Percentiles rank a stretch among this genome's conserved stretches.
Evolutionary conservation across 1,140 invertebrate genomes (phyloP).

Genomic region (Proctacanthus coquilletti): DNA sequence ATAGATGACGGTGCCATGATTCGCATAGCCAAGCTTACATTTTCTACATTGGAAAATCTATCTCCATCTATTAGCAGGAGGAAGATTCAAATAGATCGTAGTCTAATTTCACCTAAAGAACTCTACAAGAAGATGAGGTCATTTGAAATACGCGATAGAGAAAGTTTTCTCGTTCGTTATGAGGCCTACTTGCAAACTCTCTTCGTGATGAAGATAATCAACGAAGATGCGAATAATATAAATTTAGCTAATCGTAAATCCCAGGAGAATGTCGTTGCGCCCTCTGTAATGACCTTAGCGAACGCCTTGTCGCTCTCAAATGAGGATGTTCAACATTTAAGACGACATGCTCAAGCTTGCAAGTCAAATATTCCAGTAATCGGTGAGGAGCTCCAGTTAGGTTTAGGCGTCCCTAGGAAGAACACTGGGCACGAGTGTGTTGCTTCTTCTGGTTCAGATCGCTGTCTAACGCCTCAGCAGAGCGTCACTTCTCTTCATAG

Average conservation of each 20-base stretch:
- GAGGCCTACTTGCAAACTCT: not conserved
- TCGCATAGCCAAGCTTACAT: not conserved
- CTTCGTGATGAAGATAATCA: not conserved
- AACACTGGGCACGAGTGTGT: too few species aligned
- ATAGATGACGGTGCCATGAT: not conserved
- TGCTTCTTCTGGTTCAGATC: too few species aligned
- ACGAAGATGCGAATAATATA: not conserved
- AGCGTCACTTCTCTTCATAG: too few species aligned
- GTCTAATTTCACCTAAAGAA: not conserved
- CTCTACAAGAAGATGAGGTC: not conserved
- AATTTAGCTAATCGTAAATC: not conserved
- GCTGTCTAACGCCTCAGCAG: too few species aligned
- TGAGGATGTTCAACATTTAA: not conserved
- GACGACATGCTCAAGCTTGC: not conserved
- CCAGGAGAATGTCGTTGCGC: not conserved
- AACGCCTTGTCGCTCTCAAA: not conserved
- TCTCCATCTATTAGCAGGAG: not conserved
- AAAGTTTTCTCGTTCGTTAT: not conserved
- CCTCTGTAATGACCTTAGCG: too few species aligned
- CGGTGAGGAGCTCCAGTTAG: too few species aligned
- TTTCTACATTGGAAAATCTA: not conserved
- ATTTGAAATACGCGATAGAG: not conserved
- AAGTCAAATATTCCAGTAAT: slow-evolving; percentile 3
- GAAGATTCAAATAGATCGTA: not conserved
- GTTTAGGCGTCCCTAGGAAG: too few species aligned